Evolutionary conservation across 2,797 vertebrate genomes (phyloP).

Genomic region (Mus minutoides): DNA sequence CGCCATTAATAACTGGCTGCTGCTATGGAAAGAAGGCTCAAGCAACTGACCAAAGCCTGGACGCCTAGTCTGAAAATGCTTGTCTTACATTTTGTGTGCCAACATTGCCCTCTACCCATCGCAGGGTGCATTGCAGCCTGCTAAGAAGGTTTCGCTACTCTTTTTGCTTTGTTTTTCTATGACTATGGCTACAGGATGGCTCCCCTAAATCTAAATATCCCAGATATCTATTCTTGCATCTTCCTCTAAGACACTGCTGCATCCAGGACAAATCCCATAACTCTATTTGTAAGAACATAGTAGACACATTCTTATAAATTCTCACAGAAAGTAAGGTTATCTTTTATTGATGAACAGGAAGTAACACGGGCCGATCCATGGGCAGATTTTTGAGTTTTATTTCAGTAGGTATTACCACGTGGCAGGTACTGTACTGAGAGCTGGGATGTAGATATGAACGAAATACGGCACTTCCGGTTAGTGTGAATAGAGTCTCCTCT

Average conservation of each 20-base stretch:
- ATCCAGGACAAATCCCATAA: neutral
- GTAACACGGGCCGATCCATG: neutral
- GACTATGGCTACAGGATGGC: neutral
- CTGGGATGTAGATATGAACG: neutral
- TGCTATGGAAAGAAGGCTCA: neutral
- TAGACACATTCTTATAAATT: neutral
- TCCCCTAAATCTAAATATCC: neutral
- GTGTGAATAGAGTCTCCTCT: neutral
- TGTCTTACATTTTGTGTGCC: neutral
- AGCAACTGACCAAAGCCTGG: neutral
- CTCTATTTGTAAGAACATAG: neutral
- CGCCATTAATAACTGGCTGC: neutral
- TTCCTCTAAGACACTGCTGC: neutral
- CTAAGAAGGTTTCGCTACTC: neutral
- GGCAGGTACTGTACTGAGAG: neutral
- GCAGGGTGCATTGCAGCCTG: neutral
- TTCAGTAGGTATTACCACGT: neutral
- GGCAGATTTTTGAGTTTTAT: constrained; percentile 15
- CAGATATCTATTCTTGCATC: neutral
- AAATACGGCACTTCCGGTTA: neutral
- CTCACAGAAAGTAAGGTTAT: neutral
- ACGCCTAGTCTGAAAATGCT: neutral
- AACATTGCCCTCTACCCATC: constrained; percentile 70
- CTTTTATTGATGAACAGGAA: neutral
- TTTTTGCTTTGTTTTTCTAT: neutral